A percentile compares a stretch with the other conserved stretches of the same genome.
Conservation (phyloP, 2,113 vertebrate species). For the Mionectes macconnelli region DNA sequence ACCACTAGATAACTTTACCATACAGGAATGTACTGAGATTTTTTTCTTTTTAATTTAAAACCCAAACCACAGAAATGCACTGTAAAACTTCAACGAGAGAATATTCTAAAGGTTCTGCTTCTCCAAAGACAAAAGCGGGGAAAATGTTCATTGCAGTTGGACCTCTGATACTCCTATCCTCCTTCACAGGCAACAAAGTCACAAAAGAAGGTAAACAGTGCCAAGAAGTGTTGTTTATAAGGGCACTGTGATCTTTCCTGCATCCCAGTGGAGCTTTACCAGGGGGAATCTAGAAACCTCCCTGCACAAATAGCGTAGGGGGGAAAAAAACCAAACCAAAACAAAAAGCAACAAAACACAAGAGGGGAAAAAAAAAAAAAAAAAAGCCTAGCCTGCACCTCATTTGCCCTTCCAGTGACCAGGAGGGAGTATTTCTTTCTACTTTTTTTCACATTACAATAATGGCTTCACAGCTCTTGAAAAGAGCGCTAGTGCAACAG, state of each 20-base stretch:
- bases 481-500: conserved; percentile 72
- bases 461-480: conserved; percentile 79
- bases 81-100: conserved; percentile 17
- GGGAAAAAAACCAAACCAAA: accelerated
- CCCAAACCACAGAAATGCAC: neutral
- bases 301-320: conserved; percentile 44
- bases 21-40: neutral
- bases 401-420: conserved; percentile 89
- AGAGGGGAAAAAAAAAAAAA: neutral
- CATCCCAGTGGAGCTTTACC: conserved; percentile 64
- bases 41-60: neutral
- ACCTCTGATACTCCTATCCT: conserved; percentile 16
- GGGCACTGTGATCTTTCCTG: conserved; percentile 67
- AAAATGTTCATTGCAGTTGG: neutral
- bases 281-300: conserved; percentile 69
- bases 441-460: conserved; percentile 79
- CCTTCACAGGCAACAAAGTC: conserved; percentile 66
- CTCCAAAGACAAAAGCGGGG: conserved; percentile 42
- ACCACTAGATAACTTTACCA: conserved; percentile 44
- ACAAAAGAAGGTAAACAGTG: conserved; percentile 65
- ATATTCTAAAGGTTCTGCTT: conserved; percentile 2
- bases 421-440: conserved; percentile 82
- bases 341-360: too few species aligned
- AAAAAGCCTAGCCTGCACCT: conserved; percentile 72
- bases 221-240: conserved; percentile 70